Evolutionary conservation across 92 coral and sea anemone genomes (phyloP).

Genomic region (Micromussa lordhowensis): DNA sequence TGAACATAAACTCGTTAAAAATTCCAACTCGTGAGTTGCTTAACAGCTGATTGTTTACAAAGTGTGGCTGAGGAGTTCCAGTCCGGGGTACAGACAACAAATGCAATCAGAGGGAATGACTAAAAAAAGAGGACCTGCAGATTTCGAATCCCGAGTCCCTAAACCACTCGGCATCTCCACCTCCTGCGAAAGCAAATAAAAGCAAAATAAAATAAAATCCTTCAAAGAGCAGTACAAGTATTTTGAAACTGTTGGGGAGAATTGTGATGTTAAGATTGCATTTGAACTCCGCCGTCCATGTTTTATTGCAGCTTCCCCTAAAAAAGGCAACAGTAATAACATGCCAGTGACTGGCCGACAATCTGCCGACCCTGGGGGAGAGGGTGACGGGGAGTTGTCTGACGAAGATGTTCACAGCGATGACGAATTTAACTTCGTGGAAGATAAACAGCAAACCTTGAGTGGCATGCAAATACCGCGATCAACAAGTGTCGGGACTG

Average conservation of each 20-base stretch:
- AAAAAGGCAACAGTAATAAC: neutral
- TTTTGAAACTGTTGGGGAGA: neutral
- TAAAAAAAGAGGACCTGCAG: too few species aligned
- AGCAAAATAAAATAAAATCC: neutral
- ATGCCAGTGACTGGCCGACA: neutral
- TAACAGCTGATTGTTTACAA: too few species aligned
- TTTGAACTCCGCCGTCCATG: neutral
- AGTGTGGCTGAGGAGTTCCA: too few species aligned
- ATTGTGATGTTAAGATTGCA: neutral
- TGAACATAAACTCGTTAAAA: too few species aligned
- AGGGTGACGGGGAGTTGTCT: conserved; percentile 63
- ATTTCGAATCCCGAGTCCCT: too few species aligned
- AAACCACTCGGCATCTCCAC: too few species aligned
- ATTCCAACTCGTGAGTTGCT: too few species aligned
- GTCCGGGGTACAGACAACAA: too few species aligned
- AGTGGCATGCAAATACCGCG: conserved; percentile 20
- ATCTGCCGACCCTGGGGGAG: conserved; percentile 18
- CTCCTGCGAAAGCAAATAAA: too few species aligned
- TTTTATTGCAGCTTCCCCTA: conserved; percentile 25
- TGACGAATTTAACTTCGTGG: conserved; percentile 93
- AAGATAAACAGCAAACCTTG: conserved; percentile 65
- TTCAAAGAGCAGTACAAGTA: neutral
- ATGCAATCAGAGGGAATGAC: too few species aligned
- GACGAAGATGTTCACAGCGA: conserved; percentile 87
- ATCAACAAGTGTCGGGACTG: conserved; percentile 15